Evolutionary conservation across 2,113 vertebrate species (phyloP).

Genomic region (Parus major): DNA sequence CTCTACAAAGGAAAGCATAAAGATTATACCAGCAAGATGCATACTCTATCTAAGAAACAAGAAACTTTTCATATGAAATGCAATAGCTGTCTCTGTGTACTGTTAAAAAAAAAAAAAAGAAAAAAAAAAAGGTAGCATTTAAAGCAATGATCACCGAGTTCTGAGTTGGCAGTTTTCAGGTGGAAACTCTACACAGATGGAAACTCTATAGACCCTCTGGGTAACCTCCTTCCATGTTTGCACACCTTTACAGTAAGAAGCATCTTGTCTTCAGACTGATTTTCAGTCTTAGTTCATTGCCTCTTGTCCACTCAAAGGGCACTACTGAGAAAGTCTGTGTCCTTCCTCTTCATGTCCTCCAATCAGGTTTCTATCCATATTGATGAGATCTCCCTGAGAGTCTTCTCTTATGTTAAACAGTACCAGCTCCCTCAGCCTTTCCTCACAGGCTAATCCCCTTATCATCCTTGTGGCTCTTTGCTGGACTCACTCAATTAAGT

Average conservation of each 20-base stretch:
- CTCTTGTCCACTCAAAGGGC: background rate
- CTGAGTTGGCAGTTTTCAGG: background rate
- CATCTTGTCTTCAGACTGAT: background rate
- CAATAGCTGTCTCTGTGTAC: background rate
- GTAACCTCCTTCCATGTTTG: background rate
- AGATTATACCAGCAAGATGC: background rate
- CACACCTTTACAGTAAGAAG: background rate
- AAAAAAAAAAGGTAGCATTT: background rate
- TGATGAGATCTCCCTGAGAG: background rate
- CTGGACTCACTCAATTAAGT: background rate
- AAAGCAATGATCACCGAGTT: background rate
- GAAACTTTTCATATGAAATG: background rate
- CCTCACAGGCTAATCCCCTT: background rate
- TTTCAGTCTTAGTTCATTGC: background rate
- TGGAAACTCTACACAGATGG: background rate
- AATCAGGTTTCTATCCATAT: background rate
- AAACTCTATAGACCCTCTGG: background rate
- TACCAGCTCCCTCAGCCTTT: background rate
- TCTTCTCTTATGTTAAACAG: background rate
- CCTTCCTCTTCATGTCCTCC: background rate
- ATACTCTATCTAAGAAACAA: background rate
- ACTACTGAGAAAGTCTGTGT: background rate
- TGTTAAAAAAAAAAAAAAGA: background rate
- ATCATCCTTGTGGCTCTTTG: background rate
- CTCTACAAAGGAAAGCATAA: background rate